These are phyloP conservation scores for Heliconius eleuchia DNA, from an alignment of 1,140 invertebrate species.

Conservation along the genomic window DNA sequence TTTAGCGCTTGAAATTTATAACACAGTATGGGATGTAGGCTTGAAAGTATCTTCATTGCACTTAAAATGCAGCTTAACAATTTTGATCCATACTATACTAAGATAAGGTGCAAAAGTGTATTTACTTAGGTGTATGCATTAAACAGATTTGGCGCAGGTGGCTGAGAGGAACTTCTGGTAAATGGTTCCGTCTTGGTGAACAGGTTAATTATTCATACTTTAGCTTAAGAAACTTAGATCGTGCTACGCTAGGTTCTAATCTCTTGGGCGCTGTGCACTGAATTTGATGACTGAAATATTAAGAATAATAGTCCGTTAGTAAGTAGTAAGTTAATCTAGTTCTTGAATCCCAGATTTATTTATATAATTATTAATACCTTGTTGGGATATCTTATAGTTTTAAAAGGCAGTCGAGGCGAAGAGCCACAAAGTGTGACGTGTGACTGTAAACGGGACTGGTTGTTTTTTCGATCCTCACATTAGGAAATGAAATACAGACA, in stretches of 20 bases:
- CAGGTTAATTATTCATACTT: constrained; percentile 61
- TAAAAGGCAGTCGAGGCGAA: too few relatives aligned
- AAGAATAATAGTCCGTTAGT: background rate
- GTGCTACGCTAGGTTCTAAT: constrained; percentile 12
- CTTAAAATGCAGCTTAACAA: background rate
- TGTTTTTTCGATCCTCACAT: too few relatives aligned
- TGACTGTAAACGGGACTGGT: too few relatives aligned
- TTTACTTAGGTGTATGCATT: constrained; percentile 9
- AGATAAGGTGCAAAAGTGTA: background rate
- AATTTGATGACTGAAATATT: constrained; percentile 3
- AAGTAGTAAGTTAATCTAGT: background rate
- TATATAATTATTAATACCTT: background rate
- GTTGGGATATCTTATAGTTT: too few relatives aligned
- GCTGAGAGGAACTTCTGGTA: constrained; percentile 40
- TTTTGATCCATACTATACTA: background rate
- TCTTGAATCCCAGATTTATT: background rate
- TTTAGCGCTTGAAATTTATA: background rate
- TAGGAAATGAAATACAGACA: too few relatives aligned
- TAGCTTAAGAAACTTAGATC: constrained; percentile 30
- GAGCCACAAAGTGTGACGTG: too few relatives aligned
- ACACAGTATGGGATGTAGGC: background rate
- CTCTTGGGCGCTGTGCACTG: background rate
- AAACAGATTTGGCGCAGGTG: constrained; percentile 53
- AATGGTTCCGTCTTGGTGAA: constrained; percentile 47
- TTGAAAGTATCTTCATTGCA: constrained; percentile 1